A percentile compares a stretch with the other conserved stretches of the same genome.
These are phyloP conservation scores for Montipora capricornis DNA, from an alignment of 64 coral and sea anemone genomes.

Conservation along the genomic window DNA sequence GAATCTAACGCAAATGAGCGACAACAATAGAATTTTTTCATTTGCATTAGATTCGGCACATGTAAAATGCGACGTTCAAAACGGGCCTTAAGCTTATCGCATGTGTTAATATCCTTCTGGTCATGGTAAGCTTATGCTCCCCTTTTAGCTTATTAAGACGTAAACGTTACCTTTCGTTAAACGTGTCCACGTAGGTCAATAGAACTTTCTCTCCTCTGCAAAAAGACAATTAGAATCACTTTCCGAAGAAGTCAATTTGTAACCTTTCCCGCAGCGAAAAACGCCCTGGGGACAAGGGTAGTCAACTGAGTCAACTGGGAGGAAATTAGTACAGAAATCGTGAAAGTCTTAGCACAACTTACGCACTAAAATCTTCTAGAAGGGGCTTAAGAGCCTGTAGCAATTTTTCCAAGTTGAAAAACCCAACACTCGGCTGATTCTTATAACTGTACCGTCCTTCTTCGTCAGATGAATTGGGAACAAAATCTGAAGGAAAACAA, in stretches of 20 bases:
- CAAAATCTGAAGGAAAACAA: conserved; percentile 59
- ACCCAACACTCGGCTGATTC: conserved; percentile 85
- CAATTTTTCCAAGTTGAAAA: conserved; percentile 87
- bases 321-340: too few relatives aligned
- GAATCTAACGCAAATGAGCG: too few relatives aligned
- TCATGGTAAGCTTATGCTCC: too few relatives aligned
- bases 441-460: conserved; percentile 88
- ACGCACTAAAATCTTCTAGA: conserved; percentile 65
- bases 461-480: conserved; percentile 91
- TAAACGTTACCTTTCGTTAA: conserved; percentile 36
- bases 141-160: background rate
- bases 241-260: too few relatives aligned
- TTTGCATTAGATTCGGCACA: too few relatives aligned
- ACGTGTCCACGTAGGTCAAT: background rate
- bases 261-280: too few relatives aligned
- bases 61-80: too few relatives aligned
- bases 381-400: conserved; percentile 69
- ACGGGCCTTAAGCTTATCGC: too few relatives aligned
- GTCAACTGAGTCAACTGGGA: too few relatives aligned
- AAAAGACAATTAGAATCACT: background rate
- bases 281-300: too few relatives aligned
- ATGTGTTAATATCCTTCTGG: too few relatives aligned
- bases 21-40: too few relatives aligned
- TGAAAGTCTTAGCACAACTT: background rate
- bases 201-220: conserved; percentile 36